Base-by-base conservation (phyloP, 2,797 vertebrate genomes). In the Sebastiscus tertius region DNA sequence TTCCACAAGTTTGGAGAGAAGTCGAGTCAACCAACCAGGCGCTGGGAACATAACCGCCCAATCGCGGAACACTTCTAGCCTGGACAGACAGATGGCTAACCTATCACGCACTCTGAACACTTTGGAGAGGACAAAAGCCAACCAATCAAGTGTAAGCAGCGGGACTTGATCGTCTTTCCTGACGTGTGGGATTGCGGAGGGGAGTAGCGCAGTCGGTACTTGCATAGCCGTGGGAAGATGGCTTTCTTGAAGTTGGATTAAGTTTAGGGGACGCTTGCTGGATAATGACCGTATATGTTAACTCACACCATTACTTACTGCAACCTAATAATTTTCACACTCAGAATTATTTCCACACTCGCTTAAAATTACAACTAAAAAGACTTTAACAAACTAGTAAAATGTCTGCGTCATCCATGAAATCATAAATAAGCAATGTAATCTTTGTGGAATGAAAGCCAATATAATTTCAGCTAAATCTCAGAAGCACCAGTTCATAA, bases 121-220 rank as follows among this genome's bases (percentile, higher is more conserved):
- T 89, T 84, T 93, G 89, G 94, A 95, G 86, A 94, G 92, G 92
- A 92, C 93, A 85, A 90, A 90, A 92, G 82, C 85, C 88, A 93
- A 86, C 91, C 89, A 88, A 65, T 88, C 91, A 18, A 77, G 83
- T 61, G 81, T 73, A 31, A 82, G 81, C 90, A 75, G 87, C 0
- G 91, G 86, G 75, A 92, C 91, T 75, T 94, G 85, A 93, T 58
- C 61, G 72, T 70, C 58, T 52, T 62, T 42, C 22, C 33, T 52
- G 63, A 36, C 46, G 49, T 71, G 68, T 33, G 24, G 62, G 68
- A 64, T 20, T 56, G 33, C 18, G 27, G 29, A 7, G 6, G 70
- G 68, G 68, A 62, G 24, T 8, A 3, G 33, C 20, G 26, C 59
- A 54, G 46, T 46, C 29, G 62, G 56, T 65, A 9, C 59, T 73